Evolutionary conservation across 2,797 vertebrate species (phyloP), one percentile per base, ranked within the genome.

Genomic region (Passerculus sandwichensis): DNA sequence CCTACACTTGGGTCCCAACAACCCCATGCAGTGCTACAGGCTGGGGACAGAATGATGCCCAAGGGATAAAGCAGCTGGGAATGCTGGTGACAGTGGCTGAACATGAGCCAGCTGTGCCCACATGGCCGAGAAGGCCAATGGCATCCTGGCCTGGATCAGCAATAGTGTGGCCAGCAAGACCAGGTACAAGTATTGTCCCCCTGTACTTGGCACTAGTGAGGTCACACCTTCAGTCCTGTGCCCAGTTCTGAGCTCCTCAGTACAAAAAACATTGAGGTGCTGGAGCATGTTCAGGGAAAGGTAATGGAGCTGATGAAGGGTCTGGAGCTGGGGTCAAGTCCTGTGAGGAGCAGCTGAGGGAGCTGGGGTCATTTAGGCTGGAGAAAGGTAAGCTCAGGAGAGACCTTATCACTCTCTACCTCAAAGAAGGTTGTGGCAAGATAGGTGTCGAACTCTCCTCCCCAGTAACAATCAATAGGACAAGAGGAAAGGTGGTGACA

Each of bases 171-270:
- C 11, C 57, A 61, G 53, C 44, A 75, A 32, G 21, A 75, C 0
- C 25, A 54, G 6, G 22, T 17, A 36, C 29, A 74, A 11, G 9
- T 20, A 61, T 34, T 14, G 1, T 38, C 10, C 10, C 6, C 18
- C 15, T 71, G 34, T 34, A 22, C 21, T 48, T 0, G 2, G 21
- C 15, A 23, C 48, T 71, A 27, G 9, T 47, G 53, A 83, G 17
- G 13, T 18, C 5, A 5, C n/a, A 79, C 7, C 20, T 75, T 0
- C 0, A 57, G 14, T 48, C 2, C 11, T 60, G 26, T 40, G 14
- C 47, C 30, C 3, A 4, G 15, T 79, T 64, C 36, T 78, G 61
- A 4, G 8, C 2, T 9, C 5, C 5, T 78, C 45, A 29, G 7
- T 44, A 4, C 78, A 87, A 27, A 30, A 62, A 57, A 30, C 10